These are phyloP conservation scores for Porites rus DNA, from an alignment of 92 coral and sea anemone genomes.

Conservation along the genomic window DNA sequence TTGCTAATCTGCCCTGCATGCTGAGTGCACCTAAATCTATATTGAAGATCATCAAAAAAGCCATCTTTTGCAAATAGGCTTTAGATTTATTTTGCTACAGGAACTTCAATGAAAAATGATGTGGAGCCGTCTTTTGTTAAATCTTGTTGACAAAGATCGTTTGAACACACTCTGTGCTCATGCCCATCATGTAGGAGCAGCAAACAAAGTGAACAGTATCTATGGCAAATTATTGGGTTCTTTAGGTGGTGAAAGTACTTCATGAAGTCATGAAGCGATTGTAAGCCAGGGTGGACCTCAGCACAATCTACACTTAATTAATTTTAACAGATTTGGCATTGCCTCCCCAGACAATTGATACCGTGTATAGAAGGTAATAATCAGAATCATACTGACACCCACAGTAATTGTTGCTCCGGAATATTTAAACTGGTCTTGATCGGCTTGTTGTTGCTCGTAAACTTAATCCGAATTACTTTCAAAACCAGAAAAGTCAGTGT, in stretches of 20 bases:
- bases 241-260: slow-evolving; percentile 56
- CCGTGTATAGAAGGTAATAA: too few species aligned
- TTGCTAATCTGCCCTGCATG: slow-evolving; percentile 45
- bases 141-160: slow-evolving; percentile 53
- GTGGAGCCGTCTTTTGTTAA: slow-evolving; percentile 21
- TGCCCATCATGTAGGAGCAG: slow-evolving; percentile 13
- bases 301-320: too few species aligned
- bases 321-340: too few species aligned
- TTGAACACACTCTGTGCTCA: slow-evolving; percentile 48
- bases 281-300: neutral
- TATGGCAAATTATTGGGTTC: slow-evolving; percentile 50
- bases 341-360: too few species aligned
- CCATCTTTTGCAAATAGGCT: slow-evolving; percentile 38
- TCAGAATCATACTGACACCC: too few species aligned
- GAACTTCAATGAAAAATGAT: slow-evolving; percentile 64
- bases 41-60: slow-evolving; percentile 17
- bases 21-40: slow-evolving; percentile 26
- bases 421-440: neutral
- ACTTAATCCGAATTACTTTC: neutral
- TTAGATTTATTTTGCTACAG: slow-evolving; percentile 51
- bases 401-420: too few species aligned
- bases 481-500: slow-evolving; percentile 7
- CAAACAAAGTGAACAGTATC: slow-evolving; percentile 58
- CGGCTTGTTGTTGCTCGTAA: neutral
- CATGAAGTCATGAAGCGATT: slow-evolving; percentile 48